phyloP scores from a whole-genome alignment of 2,797 vertebrate species.

The Danio kyathit region DNA sequence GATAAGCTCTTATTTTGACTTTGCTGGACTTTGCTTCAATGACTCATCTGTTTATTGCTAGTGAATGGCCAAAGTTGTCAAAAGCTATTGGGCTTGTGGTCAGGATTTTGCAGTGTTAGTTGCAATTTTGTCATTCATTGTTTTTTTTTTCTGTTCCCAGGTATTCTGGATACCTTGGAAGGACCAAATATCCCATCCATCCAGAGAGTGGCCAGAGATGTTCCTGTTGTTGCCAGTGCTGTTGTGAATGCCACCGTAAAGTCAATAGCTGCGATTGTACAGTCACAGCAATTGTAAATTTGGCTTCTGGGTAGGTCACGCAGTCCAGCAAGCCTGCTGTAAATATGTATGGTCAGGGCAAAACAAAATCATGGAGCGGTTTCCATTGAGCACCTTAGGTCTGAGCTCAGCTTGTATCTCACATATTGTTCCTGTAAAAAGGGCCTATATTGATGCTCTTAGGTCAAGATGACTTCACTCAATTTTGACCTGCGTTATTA shows the following conservation, averaged over 20 bases:
- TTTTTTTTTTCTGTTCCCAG: constrained; percentile 71
- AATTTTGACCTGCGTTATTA: constrained; percentile 1
- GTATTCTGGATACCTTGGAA: constrained; percentile 91
- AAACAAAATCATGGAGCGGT: constrained; percentile 16
- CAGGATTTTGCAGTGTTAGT: background rate
- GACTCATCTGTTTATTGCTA: no score
- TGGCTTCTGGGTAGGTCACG: background rate
- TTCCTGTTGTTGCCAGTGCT: constrained; percentile 76
- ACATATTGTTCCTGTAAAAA: background rate
- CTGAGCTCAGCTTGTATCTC: constrained; percentile 18
- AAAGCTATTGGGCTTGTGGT: background rate
- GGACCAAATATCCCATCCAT: constrained; percentile 87
- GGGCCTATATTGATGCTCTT: constrained; percentile 10
- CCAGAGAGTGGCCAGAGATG: constrained; percentile 91
- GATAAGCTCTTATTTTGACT: no score
- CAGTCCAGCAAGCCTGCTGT: constrained; percentile 29
- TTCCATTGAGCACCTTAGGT: constrained; percentile 1
- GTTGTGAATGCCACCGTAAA: constrained; percentile 82
- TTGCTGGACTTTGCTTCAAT: no score
- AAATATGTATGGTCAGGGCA: constrained; percentile 14
- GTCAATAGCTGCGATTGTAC: constrained; percentile 61
- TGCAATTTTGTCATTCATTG: background rate
- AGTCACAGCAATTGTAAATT: constrained; percentile 62
- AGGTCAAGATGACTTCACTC: constrained; percentile 13
- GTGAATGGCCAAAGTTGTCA: background rate